These are phyloP conservation scores for Xestia c-nigrum DNA, from an alignment of 2,888 invertebrate genomes.

Conservation along the genomic window DNA sequence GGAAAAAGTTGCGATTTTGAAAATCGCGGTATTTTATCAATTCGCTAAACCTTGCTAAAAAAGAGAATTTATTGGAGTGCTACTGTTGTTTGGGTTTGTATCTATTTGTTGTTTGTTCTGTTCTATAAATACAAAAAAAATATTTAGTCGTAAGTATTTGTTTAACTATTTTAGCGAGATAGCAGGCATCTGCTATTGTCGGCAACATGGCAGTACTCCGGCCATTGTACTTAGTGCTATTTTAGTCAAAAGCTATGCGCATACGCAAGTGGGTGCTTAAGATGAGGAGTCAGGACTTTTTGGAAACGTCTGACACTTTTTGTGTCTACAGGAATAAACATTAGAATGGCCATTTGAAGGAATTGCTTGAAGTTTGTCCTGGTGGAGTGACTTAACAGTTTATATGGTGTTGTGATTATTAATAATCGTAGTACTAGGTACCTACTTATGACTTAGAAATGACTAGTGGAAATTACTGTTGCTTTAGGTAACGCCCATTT, in stretches of 20 bases:
- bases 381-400: background rate
- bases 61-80: too few species aligned
- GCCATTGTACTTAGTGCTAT: slow-evolving; percentile 66
- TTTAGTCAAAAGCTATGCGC: slow-evolving; percentile 61
- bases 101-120: background rate
- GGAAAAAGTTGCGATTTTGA: background rate
- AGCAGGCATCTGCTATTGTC: slow-evolving; percentile 52
- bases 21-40: background rate
- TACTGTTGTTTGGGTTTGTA: too few species aligned
- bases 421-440: background rate
- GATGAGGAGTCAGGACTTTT: slow-evolving; percentile 50
- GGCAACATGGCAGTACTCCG: slow-evolving; percentile 37
- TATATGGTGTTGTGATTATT: background rate
- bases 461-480: background rate
- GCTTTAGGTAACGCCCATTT: background rate
- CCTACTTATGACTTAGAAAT: background rate
- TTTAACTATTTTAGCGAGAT: slow-evolving; percentile 37
- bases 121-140: background rate
- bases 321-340: slow-evolving; percentile 45
- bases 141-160: background rate
- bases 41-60: background rate
- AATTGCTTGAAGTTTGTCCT: slow-evolving; percentile 12
- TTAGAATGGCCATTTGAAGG: slow-evolving; percentile 34
- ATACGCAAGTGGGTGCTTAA: slow-evolving; percentile 41
- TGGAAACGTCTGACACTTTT: slow-evolving; percentile 42